These are phyloP conservation scores for Oxystoma pomonae DNA, from an alignment of 2,888 invertebrate genomes.

Conservation along the genomic window DNA sequence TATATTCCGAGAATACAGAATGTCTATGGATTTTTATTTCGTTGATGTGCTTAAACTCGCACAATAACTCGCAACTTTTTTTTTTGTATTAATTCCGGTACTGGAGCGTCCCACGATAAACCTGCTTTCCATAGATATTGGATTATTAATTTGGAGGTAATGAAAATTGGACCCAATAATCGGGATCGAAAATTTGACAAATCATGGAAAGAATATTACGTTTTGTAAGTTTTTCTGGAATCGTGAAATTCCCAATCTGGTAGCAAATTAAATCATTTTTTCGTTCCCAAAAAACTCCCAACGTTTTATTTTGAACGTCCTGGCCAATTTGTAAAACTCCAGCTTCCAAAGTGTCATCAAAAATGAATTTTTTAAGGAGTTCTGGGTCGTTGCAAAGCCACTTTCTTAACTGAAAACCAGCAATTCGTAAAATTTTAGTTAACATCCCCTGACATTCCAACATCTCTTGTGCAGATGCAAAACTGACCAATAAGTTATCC, in stretches of 20 bases:
- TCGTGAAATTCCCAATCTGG: neutral
- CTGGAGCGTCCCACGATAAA: constrained; percentile 14
- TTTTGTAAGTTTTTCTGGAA: neutral
- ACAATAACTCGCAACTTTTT: constrained; percentile 7
- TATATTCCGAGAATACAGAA: neutral
- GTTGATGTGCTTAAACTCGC: constrained; percentile 9
- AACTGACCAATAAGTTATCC: no score
- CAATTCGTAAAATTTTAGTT: no score
- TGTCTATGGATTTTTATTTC: constrained; percentile 12
- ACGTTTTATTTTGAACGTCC: neutral
- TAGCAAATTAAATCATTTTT: neutral
- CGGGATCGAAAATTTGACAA: constrained; percentile 20
- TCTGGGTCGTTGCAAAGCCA: no score
- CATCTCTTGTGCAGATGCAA: no score
- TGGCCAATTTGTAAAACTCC: no score
- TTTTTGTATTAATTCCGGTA: constrained; percentile 10
- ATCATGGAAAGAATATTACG: no score
- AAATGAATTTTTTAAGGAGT: no score
- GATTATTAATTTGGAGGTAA: constrained; percentile 11
- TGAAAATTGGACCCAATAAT: constrained; percentile 5
- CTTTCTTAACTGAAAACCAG: no score
- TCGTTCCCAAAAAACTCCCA: constrained; percentile 5
- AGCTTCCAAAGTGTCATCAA: no score
- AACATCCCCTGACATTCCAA: no score
- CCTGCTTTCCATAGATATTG: constrained; percentile 13